These are phyloP conservation scores for Emydura subglobosa DNA, from an alignment of 2,113 vertebrate genomes.

Conservation along the genomic window DNA sequence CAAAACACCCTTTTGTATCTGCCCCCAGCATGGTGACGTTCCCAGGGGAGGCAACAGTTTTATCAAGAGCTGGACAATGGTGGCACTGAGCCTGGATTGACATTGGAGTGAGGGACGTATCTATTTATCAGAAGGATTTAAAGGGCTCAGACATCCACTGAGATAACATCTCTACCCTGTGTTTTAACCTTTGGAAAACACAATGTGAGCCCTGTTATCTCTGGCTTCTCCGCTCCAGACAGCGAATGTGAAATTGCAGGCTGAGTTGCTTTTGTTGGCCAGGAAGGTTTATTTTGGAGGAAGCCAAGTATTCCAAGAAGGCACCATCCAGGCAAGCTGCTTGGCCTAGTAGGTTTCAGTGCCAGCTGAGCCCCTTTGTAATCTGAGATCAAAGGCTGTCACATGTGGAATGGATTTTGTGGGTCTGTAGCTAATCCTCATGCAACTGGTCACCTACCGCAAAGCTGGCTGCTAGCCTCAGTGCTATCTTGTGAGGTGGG, in stretches of 20 bases:
- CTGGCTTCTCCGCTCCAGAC: not conserved
- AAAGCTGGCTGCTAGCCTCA: not conserved
- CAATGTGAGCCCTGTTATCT: not conserved
- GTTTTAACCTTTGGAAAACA: constrained; percentile 20
- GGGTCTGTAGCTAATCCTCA: not conserved
- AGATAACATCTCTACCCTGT: constrained; percentile 40
- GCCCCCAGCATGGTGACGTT: not conserved
- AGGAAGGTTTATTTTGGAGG: not conserved
- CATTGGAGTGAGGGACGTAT: accelerated
- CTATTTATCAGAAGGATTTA: not conserved
- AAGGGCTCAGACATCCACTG: not conserved
- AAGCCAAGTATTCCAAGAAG: not conserved
- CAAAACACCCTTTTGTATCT: not conserved
- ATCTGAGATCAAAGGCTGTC: not conserved
- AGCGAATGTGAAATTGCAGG: not conserved
- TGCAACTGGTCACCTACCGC: not conserved
- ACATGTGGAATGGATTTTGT: not conserved
- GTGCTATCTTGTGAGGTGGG: too few species aligned
- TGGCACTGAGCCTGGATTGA: not conserved
- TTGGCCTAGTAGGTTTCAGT: not conserved
- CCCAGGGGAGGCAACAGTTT: not conserved
- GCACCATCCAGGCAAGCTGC: not conserved
- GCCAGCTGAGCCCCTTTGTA: not conserved
- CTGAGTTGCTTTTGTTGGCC: not conserved
- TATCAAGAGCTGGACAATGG: not conserved